Base-by-base conservation (phyloP, 2,888 invertebrate species). In the Protonemura montana region DNA sequence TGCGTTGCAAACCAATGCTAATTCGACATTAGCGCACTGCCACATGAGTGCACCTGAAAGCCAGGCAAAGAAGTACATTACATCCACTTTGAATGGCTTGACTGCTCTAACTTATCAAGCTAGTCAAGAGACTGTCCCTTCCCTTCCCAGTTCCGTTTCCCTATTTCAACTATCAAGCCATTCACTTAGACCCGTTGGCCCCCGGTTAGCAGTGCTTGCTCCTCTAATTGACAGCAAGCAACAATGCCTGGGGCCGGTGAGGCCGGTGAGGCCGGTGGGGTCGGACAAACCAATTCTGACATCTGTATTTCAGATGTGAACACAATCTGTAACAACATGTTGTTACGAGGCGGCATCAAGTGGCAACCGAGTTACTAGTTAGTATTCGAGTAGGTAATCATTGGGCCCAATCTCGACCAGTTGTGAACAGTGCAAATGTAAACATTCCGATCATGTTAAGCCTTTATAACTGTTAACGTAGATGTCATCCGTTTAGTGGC, bases 401-500 rank as follows among this genome's bases (percentile, higher is more conserved):
- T 59, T 2, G 1, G 59, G 59, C 2, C 13, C 59, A 59, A 59
- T 59, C 59, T 59, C 59, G 1, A 21, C 59, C 16, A 59, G 7
- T 59, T 59, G 59, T 59, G 59, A 21, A 59, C 81, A 83, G 82
- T 35, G 35, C 5, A 83, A 83, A 83, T 41, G 82, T n/a, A 83
- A 83, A 83, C 82, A 83, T n/a, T 41, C 42, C 42, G 82, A 83
- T 41, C 41, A 41, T 26, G 42, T 35, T 42, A 41, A 83, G 82
- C 82, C 25, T 10, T 3, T 27, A 35, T 82, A 35, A 29, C 82
- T 83, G 42, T 30, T 27, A 16, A 21, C 77, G 84, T 86, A 87
- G 87, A 87, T 87, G 87, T 86, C 87, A 84, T 85, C 86, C 86
- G 35, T 35, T 35, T n/a, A n/a, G n/a, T n/a, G n/a, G n/a, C n/a